phyloP scores from a whole-genome alignment of 2,113 vertebrate genomes.

The Cygnus buccinator region DNA sequence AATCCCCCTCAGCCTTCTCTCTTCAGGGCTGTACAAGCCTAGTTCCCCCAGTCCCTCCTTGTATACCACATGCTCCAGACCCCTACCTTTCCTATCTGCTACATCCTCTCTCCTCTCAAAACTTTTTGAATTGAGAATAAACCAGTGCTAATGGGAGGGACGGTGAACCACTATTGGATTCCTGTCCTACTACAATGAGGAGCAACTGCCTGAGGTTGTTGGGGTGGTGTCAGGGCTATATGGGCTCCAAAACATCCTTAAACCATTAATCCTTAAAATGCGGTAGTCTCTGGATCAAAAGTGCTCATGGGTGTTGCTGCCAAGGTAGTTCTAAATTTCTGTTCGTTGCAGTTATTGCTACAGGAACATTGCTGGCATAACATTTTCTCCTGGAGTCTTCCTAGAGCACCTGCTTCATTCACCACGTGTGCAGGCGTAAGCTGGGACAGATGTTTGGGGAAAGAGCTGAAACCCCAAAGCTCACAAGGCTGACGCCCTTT shows the following conservation, averaged over 20 bases:
- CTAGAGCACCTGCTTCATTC: constrained; percentile 49
- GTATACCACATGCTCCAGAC: not conserved
- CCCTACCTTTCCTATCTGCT: not conserved
- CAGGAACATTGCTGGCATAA: constrained; percentile 4
- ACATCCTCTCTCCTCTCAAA: not conserved
- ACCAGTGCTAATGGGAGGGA: not conserved
- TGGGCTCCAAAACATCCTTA: not conserved
- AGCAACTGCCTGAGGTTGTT: not conserved
- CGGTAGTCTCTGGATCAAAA: not conserved
- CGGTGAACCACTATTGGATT: not conserved
- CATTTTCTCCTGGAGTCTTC: constrained; percentile 33
- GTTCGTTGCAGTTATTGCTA: not conserved
- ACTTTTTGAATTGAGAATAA: not conserved
- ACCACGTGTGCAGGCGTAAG: not conserved
- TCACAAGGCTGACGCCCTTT: not conserved
- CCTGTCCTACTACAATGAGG: not conserved
- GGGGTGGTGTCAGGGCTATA: not conserved
- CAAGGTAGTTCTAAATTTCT: constrained; percentile 35
- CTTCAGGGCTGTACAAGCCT: not conserved
- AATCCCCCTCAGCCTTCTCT: not conserved
- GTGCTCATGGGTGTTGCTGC: not conserved
- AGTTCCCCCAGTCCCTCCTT: not conserved
- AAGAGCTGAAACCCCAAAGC: constrained; percentile 24
- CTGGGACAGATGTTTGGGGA: constrained; percentile 31
- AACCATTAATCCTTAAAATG: not conserved